Evolutionary conservation across 2,888 invertebrate genomes (phyloP), one percentile per base, ranked within the genome.

Genomic region (Syritta pipiens): DNA sequence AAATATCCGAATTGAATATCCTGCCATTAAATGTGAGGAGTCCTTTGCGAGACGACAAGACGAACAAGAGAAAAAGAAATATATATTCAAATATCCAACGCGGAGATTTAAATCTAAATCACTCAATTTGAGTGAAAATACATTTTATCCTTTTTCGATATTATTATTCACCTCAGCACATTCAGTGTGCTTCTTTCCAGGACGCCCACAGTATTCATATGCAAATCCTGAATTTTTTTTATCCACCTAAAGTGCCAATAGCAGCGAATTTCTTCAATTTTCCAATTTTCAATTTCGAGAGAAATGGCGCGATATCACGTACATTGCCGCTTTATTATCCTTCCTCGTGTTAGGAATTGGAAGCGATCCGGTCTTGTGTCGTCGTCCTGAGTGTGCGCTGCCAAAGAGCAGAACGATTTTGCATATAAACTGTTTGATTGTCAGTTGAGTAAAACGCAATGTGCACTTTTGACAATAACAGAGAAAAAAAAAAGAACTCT

Each of bases 61-160:
- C 20, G n/a, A 5, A 7, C 28, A 3, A 6, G 32, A 32, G 22
- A 17, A 10, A 4, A 46, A 12, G 42, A 37, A 19, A 59, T n/a
- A 17, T n/a, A 55, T 68, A 76, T 76, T 76, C 68, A 76, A 76
- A 76, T 76, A 19, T 40, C 19, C 30, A 17, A 28, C 22, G 6
- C 60, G 37, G 24, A 48, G 77, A 79, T 81, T 63, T 40, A 5
- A 53, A 81, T 81, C 81, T 81, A 75, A 81, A 81, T 81, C 68
- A 81, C 81, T 81, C 75, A 81, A 75, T 81, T 81, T 81, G 74
- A 81, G 81, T 81, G 79, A 79, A 79, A 79, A 79, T 79, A 74
- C 67, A 68, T 74, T 79, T 79, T 72, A 74, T 74, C 62, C 79
- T 68, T 79, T 79, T 74, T 79, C 74, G 51, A 74, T 79, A 74